Conservation (phyloP, 2,797 vertebrate species). For the Sebastes umbrosus region DNA sequence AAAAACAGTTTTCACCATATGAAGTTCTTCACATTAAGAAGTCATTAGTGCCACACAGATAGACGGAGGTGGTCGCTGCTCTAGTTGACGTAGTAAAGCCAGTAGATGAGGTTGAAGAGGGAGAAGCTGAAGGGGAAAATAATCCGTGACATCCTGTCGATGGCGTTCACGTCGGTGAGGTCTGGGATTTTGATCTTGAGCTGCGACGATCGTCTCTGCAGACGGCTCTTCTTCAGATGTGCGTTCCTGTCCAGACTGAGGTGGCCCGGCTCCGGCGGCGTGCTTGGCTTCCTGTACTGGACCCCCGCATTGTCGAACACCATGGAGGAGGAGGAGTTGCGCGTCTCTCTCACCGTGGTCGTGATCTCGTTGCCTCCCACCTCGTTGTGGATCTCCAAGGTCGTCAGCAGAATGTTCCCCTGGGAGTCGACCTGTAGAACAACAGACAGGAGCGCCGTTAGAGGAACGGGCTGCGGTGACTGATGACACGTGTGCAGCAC, state of each 20-base stretch:
- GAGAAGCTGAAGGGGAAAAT: slow-evolving; percentile 96
- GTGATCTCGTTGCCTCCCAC: slow-evolving; percentile 91
- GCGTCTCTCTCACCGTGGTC: slow-evolving; percentile 86
- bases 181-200: slow-evolving; percentile 99
- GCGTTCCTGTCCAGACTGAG: slow-evolving; percentile 86
- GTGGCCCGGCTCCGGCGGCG: slow-evolving; percentile 82
- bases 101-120: slow-evolving; percentile 98
- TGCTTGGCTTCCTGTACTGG: slow-evolving; percentile 94
- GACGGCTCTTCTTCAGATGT: slow-evolving; percentile 87
- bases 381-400: slow-evolving; percentile 97
- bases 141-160: slow-evolving; percentile 97
- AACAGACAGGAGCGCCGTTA: slow-evolving; percentile 45
- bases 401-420: slow-evolving; percentile 95
- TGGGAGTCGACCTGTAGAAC: slow-evolving; percentile 90
- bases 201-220: slow-evolving; percentile 94
- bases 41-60: not conserved
- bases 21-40: slow-evolving; percentile 50
- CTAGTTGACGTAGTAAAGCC: slow-evolving; percentile 96
- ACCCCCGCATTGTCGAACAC: slow-evolving; percentile 92
- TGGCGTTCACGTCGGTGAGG: slow-evolving; percentile 97
- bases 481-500: slow-evolving; percentile 46
- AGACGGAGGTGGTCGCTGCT: not conserved
- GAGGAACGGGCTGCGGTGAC: slow-evolving; percentile 47
- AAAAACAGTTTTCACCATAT: slow-evolving; percentile 48
- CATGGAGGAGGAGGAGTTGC: slow-evolving; percentile 94